Base-by-base conservation (phyloP, 2,888 invertebrate genomes). In the Nomada fucata region DNA sequence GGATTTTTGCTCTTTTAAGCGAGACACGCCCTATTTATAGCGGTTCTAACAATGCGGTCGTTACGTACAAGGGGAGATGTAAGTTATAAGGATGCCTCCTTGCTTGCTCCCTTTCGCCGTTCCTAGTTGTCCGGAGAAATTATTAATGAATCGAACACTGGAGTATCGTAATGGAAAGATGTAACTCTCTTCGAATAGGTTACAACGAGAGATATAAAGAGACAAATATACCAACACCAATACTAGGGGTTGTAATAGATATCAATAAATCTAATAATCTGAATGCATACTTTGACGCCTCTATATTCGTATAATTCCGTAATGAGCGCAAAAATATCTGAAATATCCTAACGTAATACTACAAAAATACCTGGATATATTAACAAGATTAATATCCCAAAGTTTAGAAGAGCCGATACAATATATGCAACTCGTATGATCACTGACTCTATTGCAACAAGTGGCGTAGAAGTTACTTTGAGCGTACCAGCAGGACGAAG, bases 1-100 rank as follows among this genome's bases (percentile, higher is more conserved):
- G 89, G 81, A 88, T 89, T 85, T 83, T 81, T 83, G 79, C 83
- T 79, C 85, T 77, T 85, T 76, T 59, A 23, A 52, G 53, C 29
- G 47, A 47, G 53, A 47, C 55, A 50, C 57, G 68, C 63, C 52
- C 72, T 68, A 63, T 80, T 80, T 63, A 80, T 57, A 44, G 36
- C 59, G 47, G 15, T 11, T 11, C 61, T 53, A 23, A 79, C 71
- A 79, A 79, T 71, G 64, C 50, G 65, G 65, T 61, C 60, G 68
- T 78, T 77, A 77, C 77, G 78, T 29, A 64, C 44, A 55, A 47
- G 13, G 10, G 50, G 55, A 20, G 13, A 15, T 44, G 57, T 26
- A 26, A 26, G 50, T n/a, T 57, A 61, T 26, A 36, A 13, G 2
- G 20, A 64, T 42, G 7, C 20, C 18, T 18, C 36, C 7, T 36